Base-by-base conservation (phyloP, 2,888 invertebrate genomes). In the Cybosia mesomella region DNA sequence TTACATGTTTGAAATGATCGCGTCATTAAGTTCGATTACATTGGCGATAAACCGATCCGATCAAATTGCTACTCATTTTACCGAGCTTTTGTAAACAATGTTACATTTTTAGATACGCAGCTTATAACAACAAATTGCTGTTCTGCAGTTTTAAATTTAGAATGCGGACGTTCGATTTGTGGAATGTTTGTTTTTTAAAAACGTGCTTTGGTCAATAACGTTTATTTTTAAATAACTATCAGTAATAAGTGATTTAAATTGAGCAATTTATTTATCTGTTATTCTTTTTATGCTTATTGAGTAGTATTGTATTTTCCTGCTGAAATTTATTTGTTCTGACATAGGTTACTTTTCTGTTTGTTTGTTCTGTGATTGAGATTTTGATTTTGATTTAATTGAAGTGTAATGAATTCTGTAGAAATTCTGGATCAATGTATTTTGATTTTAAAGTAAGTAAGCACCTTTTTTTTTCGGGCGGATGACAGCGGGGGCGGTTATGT, bases 1-100 rank as follows among this genome's bases (percentile, higher is more conserved):
- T 63, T 65, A 65, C 68, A 70, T 62, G 70, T 71, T 75, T 66
- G 68, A 69, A 73, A 73, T 76, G 67, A 73, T 73, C 73, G 72
- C 67, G 67, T 83, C 82, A 76, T 81, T 81, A 79, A 73, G 67
- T 66, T 21, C 59, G 70, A 79, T 81, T 76, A 83, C 79, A 73
- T 64, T 39, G 67, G 36, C 83, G 71, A 79, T 81, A 79, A 81
- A 81, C 68, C 74, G 71, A 79, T 79, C 66, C 72, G n/a, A 74
- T 79, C 79, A 70, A 73, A 72, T 82, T 58, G 70, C 70, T 54
- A 24, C 66, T 75, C 71, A 77, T 75, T 82, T 71, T 36, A 39
- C 61, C 59, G 55, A 57, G 58, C 63, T n/a, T 58, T 73, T 69
- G 70, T 80, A 82, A 80, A 82, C 72, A 82, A 65, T 59, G 69